A percentile compares a stretch with the other conserved stretches of the same genome.
phyloP scores from a whole-genome alignment of 2,113 vertebrate genomes.

The Pogona vitticeps region DNA sequence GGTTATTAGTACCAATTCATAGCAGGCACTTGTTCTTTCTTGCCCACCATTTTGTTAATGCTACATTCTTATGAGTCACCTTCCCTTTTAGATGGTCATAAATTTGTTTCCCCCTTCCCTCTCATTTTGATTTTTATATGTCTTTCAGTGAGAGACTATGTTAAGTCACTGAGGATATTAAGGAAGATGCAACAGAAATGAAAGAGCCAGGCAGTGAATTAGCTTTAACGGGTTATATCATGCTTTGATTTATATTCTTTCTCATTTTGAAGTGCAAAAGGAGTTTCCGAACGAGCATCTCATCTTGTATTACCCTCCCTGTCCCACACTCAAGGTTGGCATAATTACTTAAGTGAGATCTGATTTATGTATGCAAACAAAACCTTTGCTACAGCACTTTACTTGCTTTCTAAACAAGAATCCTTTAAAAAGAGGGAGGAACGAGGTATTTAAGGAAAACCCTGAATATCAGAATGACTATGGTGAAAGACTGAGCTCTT shows the following conservation, averaged over 20 bases:
- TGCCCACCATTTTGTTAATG: conserved; percentile 68
- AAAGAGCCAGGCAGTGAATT: conserved; percentile 60
- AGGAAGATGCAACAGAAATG: conserved; percentile 53
- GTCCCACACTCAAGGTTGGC: conserved; percentile 24
- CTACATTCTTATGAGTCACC: conserved; percentile 70
- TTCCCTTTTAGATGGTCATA: conserved; percentile 71
- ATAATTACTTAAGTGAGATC: conserved; percentile 50
- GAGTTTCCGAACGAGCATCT: conserved; percentile 56
- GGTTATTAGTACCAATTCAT: conserved; percentile 71
- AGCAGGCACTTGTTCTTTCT: conserved; percentile 24
- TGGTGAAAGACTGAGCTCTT: background rate
- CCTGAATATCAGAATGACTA: background rate
- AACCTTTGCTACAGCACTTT: conserved; percentile 8
- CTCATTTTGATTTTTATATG: conserved; percentile 66
- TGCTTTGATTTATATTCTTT: conserved; percentile 70
- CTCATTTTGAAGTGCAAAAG: conserved; percentile 54
- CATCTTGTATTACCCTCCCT: conserved; percentile 38
- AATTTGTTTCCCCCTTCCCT: conserved; percentile 57
- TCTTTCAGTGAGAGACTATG: conserved; percentile 67
- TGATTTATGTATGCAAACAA: conserved; percentile 64
- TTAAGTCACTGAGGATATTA: conserved; percentile 66
- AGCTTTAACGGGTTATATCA: conserved; percentile 50
- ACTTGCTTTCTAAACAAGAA: conserved; percentile 8
- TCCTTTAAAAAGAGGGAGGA: conserved; percentile 3
- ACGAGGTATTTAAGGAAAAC: conserved; percentile 5